These are phyloP conservation scores for Drosophila kuntzei DNA, from an alignment of 2,888 invertebrate genomes.

Conservation along the genomic window DNA sequence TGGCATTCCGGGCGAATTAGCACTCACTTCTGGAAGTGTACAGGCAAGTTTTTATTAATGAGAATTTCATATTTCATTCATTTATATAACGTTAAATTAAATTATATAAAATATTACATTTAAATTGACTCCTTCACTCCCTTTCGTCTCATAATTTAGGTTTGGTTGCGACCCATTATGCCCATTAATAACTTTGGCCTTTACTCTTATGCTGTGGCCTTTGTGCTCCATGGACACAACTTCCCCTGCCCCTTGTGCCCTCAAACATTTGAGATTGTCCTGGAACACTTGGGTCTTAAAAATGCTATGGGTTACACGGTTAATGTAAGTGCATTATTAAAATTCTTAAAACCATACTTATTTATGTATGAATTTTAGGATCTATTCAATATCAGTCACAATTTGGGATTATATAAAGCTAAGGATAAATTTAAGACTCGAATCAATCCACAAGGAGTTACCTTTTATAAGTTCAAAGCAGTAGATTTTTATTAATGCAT, in stretches of 20 bases:
- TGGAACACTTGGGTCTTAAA: slow-evolving; percentile 82
- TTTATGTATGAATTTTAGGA: slow-evolving; percentile 46
- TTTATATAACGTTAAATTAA: background rate
- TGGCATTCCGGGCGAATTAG: slow-evolving; percentile 88
- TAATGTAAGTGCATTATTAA: slow-evolving; percentile 57
- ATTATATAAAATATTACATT: too few relatives aligned
- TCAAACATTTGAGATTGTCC: slow-evolving; percentile 79
- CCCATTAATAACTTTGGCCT: slow-evolving; percentile 79
- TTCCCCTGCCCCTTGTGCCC: slow-evolving; percentile 69
- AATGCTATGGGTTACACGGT: slow-evolving; percentile 80
- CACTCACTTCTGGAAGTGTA: slow-evolving; percentile 81
- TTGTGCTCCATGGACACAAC: slow-evolving; percentile 73
- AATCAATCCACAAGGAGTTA: slow-evolving; percentile 75
- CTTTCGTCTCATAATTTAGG: slow-evolving; percentile 51
- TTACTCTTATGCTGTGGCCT: slow-evolving; percentile 86
- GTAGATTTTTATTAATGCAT: slow-evolving; percentile 23
- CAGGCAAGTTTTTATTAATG: slow-evolving; percentile 61
- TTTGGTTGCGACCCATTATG: slow-evolving; percentile 85
- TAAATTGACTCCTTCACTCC: background rate
- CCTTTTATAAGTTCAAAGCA: slow-evolving; percentile 72
- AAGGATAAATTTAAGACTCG: slow-evolving; percentile 60
- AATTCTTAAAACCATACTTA: background rate
- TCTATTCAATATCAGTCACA: slow-evolving; percentile 55
- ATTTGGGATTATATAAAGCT: slow-evolving; percentile 37
- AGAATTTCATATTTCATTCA: background rate